Evolutionary conservation across 1,140 invertebrate genomes (phyloP), one percentile per base, ranked within the genome.

Genomic region (Sitodiplosis mosellana): DNA sequence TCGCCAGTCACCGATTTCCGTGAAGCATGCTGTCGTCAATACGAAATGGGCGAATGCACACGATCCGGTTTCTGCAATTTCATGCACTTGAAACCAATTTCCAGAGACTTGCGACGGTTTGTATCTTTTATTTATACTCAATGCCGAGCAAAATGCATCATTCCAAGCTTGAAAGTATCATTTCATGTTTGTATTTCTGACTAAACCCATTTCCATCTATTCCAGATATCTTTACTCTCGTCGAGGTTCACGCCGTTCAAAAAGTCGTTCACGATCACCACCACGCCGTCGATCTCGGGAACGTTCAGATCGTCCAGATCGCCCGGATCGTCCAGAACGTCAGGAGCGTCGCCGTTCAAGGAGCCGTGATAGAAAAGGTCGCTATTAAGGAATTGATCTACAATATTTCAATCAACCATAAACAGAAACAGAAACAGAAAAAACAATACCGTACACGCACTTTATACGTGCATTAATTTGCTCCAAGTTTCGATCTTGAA

Each of bases 51-150:
- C 4, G 93, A 97, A 69, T 98, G 94, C 63, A 96, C 91, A 1
- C 72, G 95, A 48, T 94, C 91, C 59, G 95, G 94, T 42, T 99
- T 99, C 67, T 99, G 95, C 67, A 99, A 99, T 70, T 99, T 99
- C 64, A 99, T 99, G 95, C 95, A 99, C 64, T 71, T 99, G 60
- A 98, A 98, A 62, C 94, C 93, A 37, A 98, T 99, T 57, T 96
- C 92, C 0, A 69, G 91, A 53, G 90, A 92, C 60, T 65, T 97
- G 21, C 72, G 91, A 49, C 74, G 89, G 61, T 92, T 84, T 52
- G 46, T 61, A 49, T 38, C 42, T 52, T 18, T 20, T 48, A 33
- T 27, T 18, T 27, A 21, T 36, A 40, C 15, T 19, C 14, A 18
- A 12, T 45, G 45, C 37, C 47, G 18, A 48, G 43, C 12, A 46